Evolutionary conservation across 1,140 invertebrate genomes (phyloP), one percentile per base, ranked within the genome.

Genomic region (Drosophila kurseongensis): DNA sequence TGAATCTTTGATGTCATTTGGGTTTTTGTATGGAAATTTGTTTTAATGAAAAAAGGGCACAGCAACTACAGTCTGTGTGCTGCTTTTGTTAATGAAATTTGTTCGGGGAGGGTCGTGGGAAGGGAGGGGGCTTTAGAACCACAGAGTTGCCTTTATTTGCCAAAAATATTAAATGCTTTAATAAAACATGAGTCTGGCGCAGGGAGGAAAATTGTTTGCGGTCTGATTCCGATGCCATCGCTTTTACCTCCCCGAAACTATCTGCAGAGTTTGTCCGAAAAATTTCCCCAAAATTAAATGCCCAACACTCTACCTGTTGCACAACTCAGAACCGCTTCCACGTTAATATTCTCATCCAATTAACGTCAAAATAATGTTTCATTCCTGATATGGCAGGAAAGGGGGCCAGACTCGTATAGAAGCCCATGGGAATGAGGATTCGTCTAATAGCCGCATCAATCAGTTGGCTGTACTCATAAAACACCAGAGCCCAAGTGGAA

Each of bases 1-100:
- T 86, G 83, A 86, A 86, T 86, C 83, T 86, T 86, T 86, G 83
- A 86, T 86, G 83, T 86, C 83, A 88, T 86, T 86, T 83, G 79
- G 79, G 83, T 83, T 86, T 80, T 80, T 77, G 82, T 63, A 80
- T 85, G 78, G 52, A 80, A 81, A 86, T 85, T 72, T 85, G 65
- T 88, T 86, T 83, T 83, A 86, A 79, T 82, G 59, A 85, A 82
- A 85, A 84, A 85, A 81, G 59, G 76, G 73, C 51, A 67, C 61
- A 60, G 60, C 47, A 73, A 78, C 68, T 67, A 71, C 71, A 69
- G 54, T 61, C 50, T 67, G 61, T 65, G 45, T 55, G 42, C 62
- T 73, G 59, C 73, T 72, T 68, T 82, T 82, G 83, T 83, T 83
- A 83, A 88, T 86, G 83, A 86, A 88, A 83, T 89, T 86, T 76